Base-by-base conservation (phyloP, 2,888 invertebrate genomes). In the Ectobius pallidus region DNA sequence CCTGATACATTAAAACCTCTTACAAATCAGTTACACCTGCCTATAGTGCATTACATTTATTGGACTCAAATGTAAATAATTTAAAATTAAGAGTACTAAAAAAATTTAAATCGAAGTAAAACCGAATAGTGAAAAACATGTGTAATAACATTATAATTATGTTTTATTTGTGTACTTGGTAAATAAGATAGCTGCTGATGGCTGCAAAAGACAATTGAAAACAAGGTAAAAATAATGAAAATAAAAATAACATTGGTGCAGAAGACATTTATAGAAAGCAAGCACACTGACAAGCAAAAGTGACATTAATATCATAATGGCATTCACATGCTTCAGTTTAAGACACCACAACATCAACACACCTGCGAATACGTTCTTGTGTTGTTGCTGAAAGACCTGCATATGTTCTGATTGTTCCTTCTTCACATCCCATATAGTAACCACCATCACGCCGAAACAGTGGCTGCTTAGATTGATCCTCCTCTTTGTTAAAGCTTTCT, bases 291-390 rank as follows among this genome's bases (percentile, higher is more conserved):
- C 42, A 65, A 42, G 63, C 63, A 65, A 42, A 25, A 22, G 14
- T 22, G 18, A 44, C 44, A 65, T n/a, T 61, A 61, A 44, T 42
- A 55, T 27, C 30, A 58, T 30, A 1, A 58, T 32, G 6, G 1
- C 30, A 30, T 3, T n/a, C 32, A 58, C 30, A 14, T 58, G 58
- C 30, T 27, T 30, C 1, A 52, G 16, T 18, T 42, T 22, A 42
- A 30, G 39, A 70, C 39, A 39, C 25, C 55, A 69, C 69, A 69
- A 34, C 69, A 52, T 58, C 14, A 58, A 69, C 18, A 74, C 75
- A 84, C 77, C 82, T 88, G 79, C 90, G 86, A 71, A 90, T 87
- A 75, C 90, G 84, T 79, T 91, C 89, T 77, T 90, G 89, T 7
- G 90, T 89, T 76, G 84, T 87, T 77, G 84, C 86, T 78, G 84